Base-by-base conservation (phyloP, 2,113 vertebrate species). In the Sciurus niger region DNA sequence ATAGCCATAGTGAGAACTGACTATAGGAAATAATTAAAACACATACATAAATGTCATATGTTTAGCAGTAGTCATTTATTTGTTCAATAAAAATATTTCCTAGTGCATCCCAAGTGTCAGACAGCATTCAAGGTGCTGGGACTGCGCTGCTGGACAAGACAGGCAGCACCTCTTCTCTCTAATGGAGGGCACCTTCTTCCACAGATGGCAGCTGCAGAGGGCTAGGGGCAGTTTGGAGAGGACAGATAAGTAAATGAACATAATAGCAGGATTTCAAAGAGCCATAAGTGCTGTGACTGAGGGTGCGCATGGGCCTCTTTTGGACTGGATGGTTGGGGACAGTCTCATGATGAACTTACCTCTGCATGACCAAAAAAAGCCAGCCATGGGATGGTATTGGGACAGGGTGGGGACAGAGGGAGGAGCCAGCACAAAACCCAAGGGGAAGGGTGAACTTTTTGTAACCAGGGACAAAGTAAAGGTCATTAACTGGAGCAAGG, bases 61-160 rank as follows among this genome's bases (percentile, higher is more conserved):
- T 30, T 95, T 90, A 84, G 34, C 90, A 72, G 72, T 53, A 80
- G n/a, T 67, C 37, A 67, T 48, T 89, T 22, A 24, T 48, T 88
- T 63, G 46, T 84, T 87, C 20, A 84, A 5, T 65, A 74, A 48
- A 8, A 82, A 22, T 67, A 65, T 92, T 89, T 58, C 74, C 89
- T 20, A 46, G 72, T 11, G 18, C 18, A 18, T 85, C 89, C 32
- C 34, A 32, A 4, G 43, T 76, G 16, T 84, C 74, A 72, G 89
- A 51, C 32, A 34, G 5, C 40, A 28, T 55, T 79, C 16, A 16
- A 3, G 68, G 13, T 78, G 20, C 18, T 30, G 43, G 25, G 18
- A 6, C 24, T 40, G 0, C 24, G 60, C 73, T 68, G 18, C 30
- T 78, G 48, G 25, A 37, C 6, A 16, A 74, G 46, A 74, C 2